Base-by-base conservation (phyloP, 23 tunicate genomes). In the Pegea sp. region DNA sequence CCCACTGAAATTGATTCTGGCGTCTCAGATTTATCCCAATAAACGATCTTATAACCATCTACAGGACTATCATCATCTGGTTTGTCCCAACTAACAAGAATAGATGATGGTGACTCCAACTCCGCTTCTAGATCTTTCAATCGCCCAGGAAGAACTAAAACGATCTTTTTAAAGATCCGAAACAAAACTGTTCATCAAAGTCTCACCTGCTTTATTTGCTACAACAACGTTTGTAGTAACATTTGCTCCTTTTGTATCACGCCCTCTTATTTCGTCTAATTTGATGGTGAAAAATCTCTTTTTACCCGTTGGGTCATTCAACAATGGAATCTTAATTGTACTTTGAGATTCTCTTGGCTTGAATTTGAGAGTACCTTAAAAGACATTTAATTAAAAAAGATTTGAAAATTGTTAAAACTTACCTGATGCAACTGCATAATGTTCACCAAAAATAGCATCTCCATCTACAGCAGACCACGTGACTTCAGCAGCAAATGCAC, bases 241-340 rank as follows among this genome's bases (percentile, higher is more conserved):
- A 52, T 62, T 64, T 55, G 67, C 84, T 21, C 95, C 95, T 4
- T 64, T 51, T 11, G 64, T 74, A 57, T 84, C 95, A 0, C 95
- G 57, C 2, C 95, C 95, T 53, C 64, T 79, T 29, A 84, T 65
- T 54, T 73, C 77, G 0, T 30, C 32, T 4, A 84, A 58, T 5
- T 48, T 62, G 32, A 84, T 84, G 29, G 34, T 58, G 61, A 84
- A 84, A 50, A 57, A 64, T n/a, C 95, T 76, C 2, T 63, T 49
- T 58, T 84, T 77, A 1, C 95, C 95, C 26, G 71, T 84, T 8
- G 95, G 95, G 56, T 84, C 95, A 53, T 84, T 84, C 34, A 68
- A 30, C 34, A 84, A 31, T 0, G 75, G 79, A 52, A 84, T 74
- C 33, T 49, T 77, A 31, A 74, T 68, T 28, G 52, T 71, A 1